A percentile compares a stretch with the other conserved stretches of the same genome.
Conservation (phyloP, 1,140 invertebrate genomes). For the Cataglyphis hispanica region DNA sequence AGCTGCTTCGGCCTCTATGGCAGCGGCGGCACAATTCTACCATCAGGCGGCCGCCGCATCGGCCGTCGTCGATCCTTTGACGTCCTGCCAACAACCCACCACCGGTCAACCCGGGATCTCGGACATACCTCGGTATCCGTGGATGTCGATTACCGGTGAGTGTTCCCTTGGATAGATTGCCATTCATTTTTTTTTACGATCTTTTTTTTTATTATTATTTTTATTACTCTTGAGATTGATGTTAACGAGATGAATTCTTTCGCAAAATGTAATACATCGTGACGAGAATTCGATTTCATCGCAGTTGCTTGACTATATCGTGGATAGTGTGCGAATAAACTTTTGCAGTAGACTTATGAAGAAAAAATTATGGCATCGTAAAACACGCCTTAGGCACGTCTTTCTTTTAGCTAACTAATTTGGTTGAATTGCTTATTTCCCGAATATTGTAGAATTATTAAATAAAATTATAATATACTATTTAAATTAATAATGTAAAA, state of each 20-base stretch:
- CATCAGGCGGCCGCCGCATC: conserved; percentile 92
- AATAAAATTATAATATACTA: not conserved
- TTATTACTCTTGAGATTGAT: not conserved
- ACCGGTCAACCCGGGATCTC: conserved; percentile 92
- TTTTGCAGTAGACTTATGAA: not conserved
- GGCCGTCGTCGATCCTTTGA: conserved; percentile 89
- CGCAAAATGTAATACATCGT: not conserved
- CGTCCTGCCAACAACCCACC: conserved; percentile 89
- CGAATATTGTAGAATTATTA: not conserved
- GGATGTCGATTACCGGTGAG: conserved; percentile 99
- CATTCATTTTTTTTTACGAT: not conserved
- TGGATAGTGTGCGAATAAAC: not conserved
- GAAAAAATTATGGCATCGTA: not conserved
- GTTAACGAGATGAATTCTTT: not conserved
- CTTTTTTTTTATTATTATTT: not conserved
- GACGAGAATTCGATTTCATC: not conserved
- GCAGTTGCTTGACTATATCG: not conserved
- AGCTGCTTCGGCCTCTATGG: conserved; percentile 91
- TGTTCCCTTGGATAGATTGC: conserved; percentile 66
- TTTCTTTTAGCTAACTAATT: not conserved
- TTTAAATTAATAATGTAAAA: not conserved
- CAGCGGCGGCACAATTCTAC: conserved; percentile 94
- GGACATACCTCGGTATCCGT: conserved; percentile 97
- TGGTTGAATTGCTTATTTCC: not conserved
- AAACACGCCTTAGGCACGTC: not conserved